Evolutionary conservation across 2,113 vertebrate species (phyloP), one percentile per base, ranked within the genome.

Genomic region (Campylomormyrus tamandua): DNA sequence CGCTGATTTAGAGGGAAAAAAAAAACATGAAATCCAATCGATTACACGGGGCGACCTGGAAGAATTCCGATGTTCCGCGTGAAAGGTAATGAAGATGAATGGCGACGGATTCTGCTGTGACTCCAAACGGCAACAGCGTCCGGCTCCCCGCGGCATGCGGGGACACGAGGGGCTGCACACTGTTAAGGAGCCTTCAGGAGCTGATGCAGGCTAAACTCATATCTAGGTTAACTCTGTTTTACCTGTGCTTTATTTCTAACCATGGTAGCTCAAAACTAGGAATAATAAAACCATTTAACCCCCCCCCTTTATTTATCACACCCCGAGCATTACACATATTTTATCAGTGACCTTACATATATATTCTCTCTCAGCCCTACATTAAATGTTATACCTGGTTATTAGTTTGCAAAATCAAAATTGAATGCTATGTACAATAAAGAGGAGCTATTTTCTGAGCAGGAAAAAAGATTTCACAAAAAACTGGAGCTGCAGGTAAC

Each of bases 31-130:
- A 93, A 92, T 94, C 91, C 93, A 94, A 94, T 94, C 90, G 92
- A 91, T 92, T 95, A 93, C 35, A 91, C 9, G 11, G 83, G 89
- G 91, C 87, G 83, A 91, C 90, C 77, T 88, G 89, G 80, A 87
- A 56, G 92, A 90, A 91, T 93, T 91, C 93, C 95, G 92, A 95
- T 94, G 93, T 95, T 95, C 94, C 95, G 94, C 93, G 96, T 92
- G 94, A 94, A 92, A 83, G 92, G 91, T 92, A 94, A 95, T 92
- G 93, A 93, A 93, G 93, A 96, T 95, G 96, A 96, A 95, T 96
- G 93, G 92, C 94, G 93, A 96, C 94, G 94, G 94, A 96, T 95
- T 95, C 93, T 92, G 87, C 58, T 93, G 56, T 91, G 93, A 93
- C 93, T 95, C 93, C 94, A 91, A 92, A 91, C 77, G 27, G 91